Base-by-base conservation (phyloP, 2,888 invertebrate species). In the Acheta domesticus region DNA sequence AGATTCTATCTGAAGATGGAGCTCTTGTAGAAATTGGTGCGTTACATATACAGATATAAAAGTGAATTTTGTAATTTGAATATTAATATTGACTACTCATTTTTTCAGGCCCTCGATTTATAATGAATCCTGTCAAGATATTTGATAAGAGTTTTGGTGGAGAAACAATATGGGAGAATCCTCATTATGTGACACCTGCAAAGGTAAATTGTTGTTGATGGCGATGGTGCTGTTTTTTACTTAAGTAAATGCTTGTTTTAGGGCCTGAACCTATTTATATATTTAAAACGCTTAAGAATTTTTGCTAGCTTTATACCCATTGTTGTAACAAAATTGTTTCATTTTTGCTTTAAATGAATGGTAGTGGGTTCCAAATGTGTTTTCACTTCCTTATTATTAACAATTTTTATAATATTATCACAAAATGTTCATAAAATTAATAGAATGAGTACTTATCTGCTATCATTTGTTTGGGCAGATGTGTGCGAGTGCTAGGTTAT, bases 111-210 rank as follows among this genome's bases (percentile, higher is more conserved):
- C 91, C 91, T 20, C 86, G 91, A 82, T 90, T 92, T 87, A 89
- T 90, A 74, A 86, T 91, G 80, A 91, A 92, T 84, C 89, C 94
- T 86, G 95, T 99, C 0, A 96, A 97, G 88, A 94, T 99, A 85
- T 99, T 99, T 89, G 93, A 93, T 79, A 95, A 95, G 11, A 98
- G 98, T 84, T 99, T 99, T 88, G 93, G 95, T 81, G 99, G 98
- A 8, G 89, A 92, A 81, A 92, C 96, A 36, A 87, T 99, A 79
- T 99, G 98, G 95, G 95, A 97, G 85, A 99, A 99, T 89, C 91
- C 95, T 1, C 88, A 92, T 83, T 99, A 97, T 87, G 89, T 97
- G 0, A 95, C 97, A 82, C 99, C 99, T 20, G 93, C 97, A 78
- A 93, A 92, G 86, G 91, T 92, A 87, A 73, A 76, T 36, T 5